These are phyloP conservation scores for Tringa solitaria DNA, from an alignment of 2,113 vertebrate genomes.

Conservation along the genomic window DNA sequence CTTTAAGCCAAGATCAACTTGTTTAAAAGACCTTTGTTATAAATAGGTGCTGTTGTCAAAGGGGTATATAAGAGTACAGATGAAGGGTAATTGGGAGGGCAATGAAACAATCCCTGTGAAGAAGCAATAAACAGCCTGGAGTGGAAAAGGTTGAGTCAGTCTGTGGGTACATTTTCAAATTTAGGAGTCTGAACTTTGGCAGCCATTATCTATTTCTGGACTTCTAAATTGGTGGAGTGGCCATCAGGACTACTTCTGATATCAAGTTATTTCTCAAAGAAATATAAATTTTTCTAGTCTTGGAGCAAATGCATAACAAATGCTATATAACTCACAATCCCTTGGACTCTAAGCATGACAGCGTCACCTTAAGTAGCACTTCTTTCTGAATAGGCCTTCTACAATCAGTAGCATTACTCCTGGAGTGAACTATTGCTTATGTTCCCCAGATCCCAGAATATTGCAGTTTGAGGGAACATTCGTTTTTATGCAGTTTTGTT, in stretches of 20 bases:
- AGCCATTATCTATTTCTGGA: not conserved
- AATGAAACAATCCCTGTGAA: not conserved
- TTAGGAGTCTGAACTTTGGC: not conserved
- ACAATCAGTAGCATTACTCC: not conserved
- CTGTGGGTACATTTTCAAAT: not conserved
- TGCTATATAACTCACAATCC: fast-evolving
- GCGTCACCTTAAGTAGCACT: not conserved
- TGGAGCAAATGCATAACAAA: not conserved
- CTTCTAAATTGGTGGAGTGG: not conserved
- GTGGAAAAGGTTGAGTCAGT: not conserved
- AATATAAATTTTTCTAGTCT: not conserved
- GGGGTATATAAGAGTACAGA: not conserved
- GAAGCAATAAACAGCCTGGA: not conserved
- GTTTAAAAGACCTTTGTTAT: not conserved
- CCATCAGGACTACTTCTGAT: not conserved
- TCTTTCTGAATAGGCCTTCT: not conserved
- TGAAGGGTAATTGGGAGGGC: not conserved
- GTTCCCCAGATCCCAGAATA: not conserved
- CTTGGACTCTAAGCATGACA: not conserved
- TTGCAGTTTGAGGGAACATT: not conserved
- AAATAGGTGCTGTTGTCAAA: not conserved
- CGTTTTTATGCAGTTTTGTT: not conserved
- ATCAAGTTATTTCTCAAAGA: not conserved
- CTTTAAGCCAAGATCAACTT: not conserved
- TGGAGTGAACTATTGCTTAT: not conserved